phyloP scores from a whole-genome alignment of 2,797 vertebrate species.

The Phataginus tricuspis region DNA sequence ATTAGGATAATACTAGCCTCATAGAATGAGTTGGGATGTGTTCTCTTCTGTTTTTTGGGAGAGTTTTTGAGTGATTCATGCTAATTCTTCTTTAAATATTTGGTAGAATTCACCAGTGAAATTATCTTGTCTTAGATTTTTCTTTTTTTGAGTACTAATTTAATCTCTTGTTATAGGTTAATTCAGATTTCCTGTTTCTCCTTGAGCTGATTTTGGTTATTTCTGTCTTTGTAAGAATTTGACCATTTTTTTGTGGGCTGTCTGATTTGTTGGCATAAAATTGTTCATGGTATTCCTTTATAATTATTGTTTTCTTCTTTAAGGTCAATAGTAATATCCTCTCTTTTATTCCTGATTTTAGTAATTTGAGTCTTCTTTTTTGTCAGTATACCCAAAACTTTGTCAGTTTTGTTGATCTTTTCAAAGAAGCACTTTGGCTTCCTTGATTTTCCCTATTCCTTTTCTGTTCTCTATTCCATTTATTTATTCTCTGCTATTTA shows the following conservation, averaged over 20 bases:
- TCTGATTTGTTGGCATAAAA: conserved; percentile 21
- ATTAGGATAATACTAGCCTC: not conserved
- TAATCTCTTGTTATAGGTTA: not conserved
- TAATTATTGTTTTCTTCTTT: not conserved
- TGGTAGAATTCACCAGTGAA: not conserved
- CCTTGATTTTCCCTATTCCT: not conserved
- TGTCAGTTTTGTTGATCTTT: not conserved
- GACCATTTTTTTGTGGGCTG: not conserved
- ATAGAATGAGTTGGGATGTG: not conserved
- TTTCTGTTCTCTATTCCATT: not conserved
- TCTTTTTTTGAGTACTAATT: not conserved
- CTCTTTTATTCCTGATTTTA: conserved; percentile 11
- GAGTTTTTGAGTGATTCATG: not conserved
- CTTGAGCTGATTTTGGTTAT: not conserved
- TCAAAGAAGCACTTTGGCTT: not conserved
- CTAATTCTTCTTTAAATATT: conserved; percentile 11
- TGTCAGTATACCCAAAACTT: not conserved
- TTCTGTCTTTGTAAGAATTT: conserved; percentile 11
- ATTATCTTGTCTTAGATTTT: not conserved
- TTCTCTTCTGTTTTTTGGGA: not conserved
- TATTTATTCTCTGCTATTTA: not conserved
- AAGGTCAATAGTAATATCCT: not conserved
- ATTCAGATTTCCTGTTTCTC: conserved; percentile 3
- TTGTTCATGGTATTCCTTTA: not conserved
- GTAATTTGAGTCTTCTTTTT: not conserved